A percentile compares a stretch with the other conserved stretches of the same genome.
Evolutionary conservation across 2,888 invertebrate genomes (phyloP).

Genomic region (Nipponacmea schrenckii): DNA sequence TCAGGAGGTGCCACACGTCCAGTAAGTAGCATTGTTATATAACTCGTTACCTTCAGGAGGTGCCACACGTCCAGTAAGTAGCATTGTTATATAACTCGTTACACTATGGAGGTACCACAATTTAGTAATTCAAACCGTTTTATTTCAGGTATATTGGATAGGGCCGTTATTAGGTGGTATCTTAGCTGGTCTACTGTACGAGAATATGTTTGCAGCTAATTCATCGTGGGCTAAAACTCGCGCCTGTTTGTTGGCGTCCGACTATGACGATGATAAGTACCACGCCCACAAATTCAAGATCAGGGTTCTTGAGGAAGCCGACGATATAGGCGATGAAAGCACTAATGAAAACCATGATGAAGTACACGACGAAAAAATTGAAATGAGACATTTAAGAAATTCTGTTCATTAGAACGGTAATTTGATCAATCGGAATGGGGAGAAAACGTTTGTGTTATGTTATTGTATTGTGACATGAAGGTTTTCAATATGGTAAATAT

Average conservation of each 20-base stretch:
- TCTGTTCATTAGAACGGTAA: no score
- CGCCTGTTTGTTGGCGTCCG: slow-evolving; percentile 41
- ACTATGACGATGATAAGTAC: slow-evolving; percentile 45
- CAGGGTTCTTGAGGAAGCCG: not conserved
- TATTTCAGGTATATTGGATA: slow-evolving; percentile 62
- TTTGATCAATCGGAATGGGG: no score
- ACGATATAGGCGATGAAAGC: not conserved
- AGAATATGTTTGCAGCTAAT: slow-evolving; percentile 57
- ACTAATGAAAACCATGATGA: no score
- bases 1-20: not conserved
- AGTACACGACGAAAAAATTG: no score
- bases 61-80: slow-evolving; percentile 31
- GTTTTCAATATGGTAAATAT: no score
- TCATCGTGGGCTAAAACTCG: slow-evolving; percentile 45
- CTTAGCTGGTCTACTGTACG: slow-evolving; percentile 57
- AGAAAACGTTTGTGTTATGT: no score
- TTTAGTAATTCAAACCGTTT: no score
- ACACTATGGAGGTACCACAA: not conserved
- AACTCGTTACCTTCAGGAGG: not conserved
- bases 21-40: slow-evolving; percentile 32
- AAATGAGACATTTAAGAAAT: no score
- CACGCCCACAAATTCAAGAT: not conserved
- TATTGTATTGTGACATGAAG: no score
- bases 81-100: not conserved
- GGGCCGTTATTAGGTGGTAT: slow-evolving; percentile 59